Evolutionary conservation across 2,888 invertebrate genomes (phyloP).

Genomic region (Synergus umbraculus): DNA sequence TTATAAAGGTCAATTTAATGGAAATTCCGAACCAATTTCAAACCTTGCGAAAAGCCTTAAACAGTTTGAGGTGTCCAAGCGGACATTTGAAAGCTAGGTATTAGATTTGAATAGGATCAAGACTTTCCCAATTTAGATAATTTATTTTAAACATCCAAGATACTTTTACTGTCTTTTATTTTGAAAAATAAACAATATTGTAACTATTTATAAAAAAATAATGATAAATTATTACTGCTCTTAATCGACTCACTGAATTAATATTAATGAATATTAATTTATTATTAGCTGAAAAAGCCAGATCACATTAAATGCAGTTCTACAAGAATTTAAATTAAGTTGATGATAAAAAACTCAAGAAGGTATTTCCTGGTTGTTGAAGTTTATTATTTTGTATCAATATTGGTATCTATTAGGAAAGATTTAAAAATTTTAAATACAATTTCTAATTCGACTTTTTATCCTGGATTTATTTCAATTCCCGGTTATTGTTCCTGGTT

Average conservation of each 20-base stretch:
- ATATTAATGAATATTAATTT: neutral
- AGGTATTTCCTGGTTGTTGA: neutral
- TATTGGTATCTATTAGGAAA: neutral
- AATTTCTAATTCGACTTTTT: too few relatives aligned
- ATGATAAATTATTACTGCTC: neutral
- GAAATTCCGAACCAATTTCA: too few relatives aligned
- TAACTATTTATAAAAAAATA: neutral
- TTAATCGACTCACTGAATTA: slow-evolving; percentile 1
- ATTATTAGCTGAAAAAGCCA: neutral
- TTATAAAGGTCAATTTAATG: too few relatives aligned
- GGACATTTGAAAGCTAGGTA: too few relatives aligned
- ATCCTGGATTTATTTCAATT: too few relatives aligned
- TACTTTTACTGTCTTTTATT: neutral
- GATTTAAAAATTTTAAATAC: too few relatives aligned
- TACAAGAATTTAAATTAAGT: neutral
- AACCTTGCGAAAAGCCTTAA: too few relatives aligned
- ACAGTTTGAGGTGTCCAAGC: too few relatives aligned
- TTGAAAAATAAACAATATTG: neutral
- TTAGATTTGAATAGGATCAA: too few relatives aligned
- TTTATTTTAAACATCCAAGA: too few relatives aligned
- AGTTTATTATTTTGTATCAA: neutral
- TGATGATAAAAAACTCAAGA: neutral
- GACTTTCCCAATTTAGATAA: too few relatives aligned
- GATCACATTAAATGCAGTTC: neutral
- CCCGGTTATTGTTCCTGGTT: too few relatives aligned